Base-by-base conservation (phyloP, 2,113 vertebrate species). In the Polypterus bichir region DNA sequence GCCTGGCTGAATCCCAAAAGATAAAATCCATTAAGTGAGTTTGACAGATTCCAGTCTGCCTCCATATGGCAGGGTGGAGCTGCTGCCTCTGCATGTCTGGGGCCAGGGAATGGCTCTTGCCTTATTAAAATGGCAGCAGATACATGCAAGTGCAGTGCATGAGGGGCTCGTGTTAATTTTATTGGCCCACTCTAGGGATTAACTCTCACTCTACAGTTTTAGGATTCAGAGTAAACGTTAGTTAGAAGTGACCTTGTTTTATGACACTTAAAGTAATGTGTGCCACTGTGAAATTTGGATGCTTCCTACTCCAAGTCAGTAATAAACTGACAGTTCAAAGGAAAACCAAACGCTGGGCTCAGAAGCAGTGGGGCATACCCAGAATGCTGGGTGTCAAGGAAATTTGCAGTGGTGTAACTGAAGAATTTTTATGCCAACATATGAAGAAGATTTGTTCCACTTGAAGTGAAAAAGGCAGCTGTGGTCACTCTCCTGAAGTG, bases 31-130 rank as follows among this genome's bases (percentile, higher is more conserved):
- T 81, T 90, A 88, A 90, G 81, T 83, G 84, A 88, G 86, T 74
- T 74, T 88, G 89, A 91, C 86, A 87, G 84, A 77, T 87, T 86
- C 82, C 79, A 90, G 82, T 74, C 81, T 81, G 83, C 74, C 79
- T 84, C 89, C 86, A 86, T 87, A 90, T 89, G 88, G 86, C 80
- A 68, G 73, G 72, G 78, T 77, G 65, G 70, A 72, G 76, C 76
- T 80, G 65, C 71, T 64, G 75, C 71, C 71, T 63, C 72, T 68
- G 66, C 72, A 73, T 77, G 75, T 68, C 72, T 77, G 77, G 73
- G 79, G 74, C 77, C 77, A 72, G 69, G 71, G 77, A 77, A 76
- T 71, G 66, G 69, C 82, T 80, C 81, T 79, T 81, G 79, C 83
- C 84, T 85, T 88, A 87, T 86, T 86, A 85, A 79, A 77, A 83